Evolutionary conservation across 2,888 invertebrate species (phyloP).

Genomic region (Caenorhabditis doughertyi): DNA sequence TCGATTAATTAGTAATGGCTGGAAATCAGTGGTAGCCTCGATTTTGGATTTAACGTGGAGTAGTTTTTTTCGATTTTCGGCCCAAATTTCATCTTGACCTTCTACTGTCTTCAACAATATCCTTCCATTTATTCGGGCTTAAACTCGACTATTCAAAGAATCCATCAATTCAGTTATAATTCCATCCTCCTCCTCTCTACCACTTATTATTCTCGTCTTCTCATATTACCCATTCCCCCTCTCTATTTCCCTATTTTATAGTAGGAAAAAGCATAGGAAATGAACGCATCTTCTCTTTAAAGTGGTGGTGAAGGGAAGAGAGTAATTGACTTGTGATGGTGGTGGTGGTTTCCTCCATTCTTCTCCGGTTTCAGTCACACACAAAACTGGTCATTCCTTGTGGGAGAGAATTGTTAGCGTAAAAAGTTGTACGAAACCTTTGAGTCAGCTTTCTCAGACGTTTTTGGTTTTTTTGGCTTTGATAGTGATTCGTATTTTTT

Average conservation of each 20-base stretch:
- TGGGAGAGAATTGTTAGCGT: background rate
- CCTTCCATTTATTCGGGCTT: no score
- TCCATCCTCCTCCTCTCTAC: no score
- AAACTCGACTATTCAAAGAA: no score
- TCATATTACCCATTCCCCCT: background rate
- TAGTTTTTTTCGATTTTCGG: no score
- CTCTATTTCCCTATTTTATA: background rate
- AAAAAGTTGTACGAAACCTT: background rate
- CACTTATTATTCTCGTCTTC: background rate
- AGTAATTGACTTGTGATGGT: slow-evolving; percentile 34
- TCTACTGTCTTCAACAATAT: no score
- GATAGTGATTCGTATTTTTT: no score
- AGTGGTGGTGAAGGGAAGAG: slow-evolving; percentile 3
- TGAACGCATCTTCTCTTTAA: background rate
- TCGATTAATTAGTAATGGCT: background rate
- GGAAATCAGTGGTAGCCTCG: no score
- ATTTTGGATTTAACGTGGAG: no score
- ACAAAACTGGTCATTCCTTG: background rate
- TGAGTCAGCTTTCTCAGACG: background rate
- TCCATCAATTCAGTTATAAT: no score
- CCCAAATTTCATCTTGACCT: no score
- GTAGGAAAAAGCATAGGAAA: background rate
- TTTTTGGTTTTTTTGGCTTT: background rate
- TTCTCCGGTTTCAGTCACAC: slow-evolving; percentile 21
- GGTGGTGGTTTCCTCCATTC: no score